phyloP scores from a whole-genome alignment of 2,113 vertebrate species.

The Menidia beryllina region DNA sequence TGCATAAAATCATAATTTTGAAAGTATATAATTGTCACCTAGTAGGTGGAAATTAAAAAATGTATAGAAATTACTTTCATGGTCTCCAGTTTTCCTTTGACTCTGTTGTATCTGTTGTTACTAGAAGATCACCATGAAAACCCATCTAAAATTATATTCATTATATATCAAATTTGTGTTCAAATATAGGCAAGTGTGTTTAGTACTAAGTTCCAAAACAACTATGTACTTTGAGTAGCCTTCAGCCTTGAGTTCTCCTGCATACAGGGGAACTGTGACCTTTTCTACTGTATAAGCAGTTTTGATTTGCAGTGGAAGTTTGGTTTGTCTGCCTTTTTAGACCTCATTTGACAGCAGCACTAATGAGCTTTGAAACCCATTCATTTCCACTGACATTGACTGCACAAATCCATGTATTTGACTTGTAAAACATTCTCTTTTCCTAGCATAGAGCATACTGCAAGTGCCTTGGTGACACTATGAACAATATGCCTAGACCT shows the following conservation, averaged over 20 bases:
- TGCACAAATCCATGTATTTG: background rate
- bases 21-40: conserved; percentile 18
- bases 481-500: too few relatives aligned
- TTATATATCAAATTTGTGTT: background rate
- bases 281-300: background rate
- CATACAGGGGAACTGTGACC: too few relatives aligned
- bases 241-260: background rate
- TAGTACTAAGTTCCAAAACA: too few relatives aligned
- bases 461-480: too few relatives aligned
- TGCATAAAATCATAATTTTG: conserved; percentile 29
- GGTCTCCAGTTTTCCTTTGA: conserved; percentile 29
- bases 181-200: too few relatives aligned
- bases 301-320: too few relatives aligned
- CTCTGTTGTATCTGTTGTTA: background rate
- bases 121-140: background rate
- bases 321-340: background rate
- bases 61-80: conserved; percentile 32
- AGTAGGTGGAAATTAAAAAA: conserved; percentile 56
- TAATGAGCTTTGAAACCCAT: background rate
- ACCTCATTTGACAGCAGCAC: background rate
- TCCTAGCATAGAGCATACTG: too few relatives aligned
- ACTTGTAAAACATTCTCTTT: too few relatives aligned
- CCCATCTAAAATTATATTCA: background rate
- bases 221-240: too few relatives aligned
- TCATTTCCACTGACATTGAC: background rate